Percentiles rank a stretch among this genome's conserved stretches.
Evolutionary conservation across 2,888 invertebrate species (phyloP).

Genomic region (Thalpophila matura): DNA sequence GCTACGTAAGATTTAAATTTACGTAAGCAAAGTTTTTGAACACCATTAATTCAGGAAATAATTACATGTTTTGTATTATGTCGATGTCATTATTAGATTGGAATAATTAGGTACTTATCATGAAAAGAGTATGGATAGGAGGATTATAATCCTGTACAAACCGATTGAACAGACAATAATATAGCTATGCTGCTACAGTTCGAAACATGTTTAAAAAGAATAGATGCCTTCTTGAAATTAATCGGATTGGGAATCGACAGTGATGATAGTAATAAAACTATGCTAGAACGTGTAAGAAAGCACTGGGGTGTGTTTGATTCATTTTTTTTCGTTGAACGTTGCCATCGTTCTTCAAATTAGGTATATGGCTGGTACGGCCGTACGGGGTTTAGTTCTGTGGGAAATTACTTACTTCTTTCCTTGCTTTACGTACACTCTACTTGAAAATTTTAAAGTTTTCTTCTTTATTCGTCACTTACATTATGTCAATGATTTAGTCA

Average conservation of each 20-base stretch:
- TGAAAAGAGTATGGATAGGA: neutral
- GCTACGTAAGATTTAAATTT: too few species aligned
- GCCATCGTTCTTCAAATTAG: constrained; percentile 56
- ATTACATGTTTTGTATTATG: constrained; percentile 26
- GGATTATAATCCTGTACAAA: neutral
- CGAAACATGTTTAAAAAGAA: constrained; percentile 61
- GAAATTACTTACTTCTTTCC: constrained; percentile 70
- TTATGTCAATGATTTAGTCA: constrained; percentile 63
- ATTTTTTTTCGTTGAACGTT: constrained; percentile 52
- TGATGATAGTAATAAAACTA: constrained; percentile 57
- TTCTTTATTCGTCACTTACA: constrained; percentile 64
- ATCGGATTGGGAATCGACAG: constrained; percentile 63
- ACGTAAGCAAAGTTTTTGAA: constrained; percentile 9
- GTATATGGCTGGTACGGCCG: constrained; percentile 61
- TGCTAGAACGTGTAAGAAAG: constrained; percentile 53
- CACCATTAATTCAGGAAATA: too few species aligned
- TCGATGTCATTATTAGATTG: too few species aligned
- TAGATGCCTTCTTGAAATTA: constrained; percentile 57
- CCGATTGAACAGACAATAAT: constrained; percentile 1
- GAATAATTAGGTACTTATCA: constrained; percentile 22
- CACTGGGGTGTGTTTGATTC: constrained; percentile 63
- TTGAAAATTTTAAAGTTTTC: constrained; percentile 68
- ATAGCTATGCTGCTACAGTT: constrained; percentile 51
- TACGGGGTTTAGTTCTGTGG: too few species aligned
- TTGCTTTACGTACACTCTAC: constrained; percentile 65